Conservation (phyloP, 2,888 invertebrate species). For the Hypolimnas misippus region DNA sequence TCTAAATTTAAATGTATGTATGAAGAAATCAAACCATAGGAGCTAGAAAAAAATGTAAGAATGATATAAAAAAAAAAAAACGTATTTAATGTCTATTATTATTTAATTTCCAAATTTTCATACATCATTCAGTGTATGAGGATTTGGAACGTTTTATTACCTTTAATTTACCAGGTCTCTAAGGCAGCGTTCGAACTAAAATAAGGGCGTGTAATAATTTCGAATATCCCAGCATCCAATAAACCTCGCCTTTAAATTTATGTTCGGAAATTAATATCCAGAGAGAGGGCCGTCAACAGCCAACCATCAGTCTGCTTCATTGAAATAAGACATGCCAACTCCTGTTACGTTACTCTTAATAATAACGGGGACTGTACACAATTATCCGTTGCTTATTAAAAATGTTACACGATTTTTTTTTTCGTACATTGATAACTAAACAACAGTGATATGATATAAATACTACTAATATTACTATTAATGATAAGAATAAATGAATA, state of each 20-base stretch:
- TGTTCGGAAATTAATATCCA: conserved; percentile 57
- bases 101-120: no score
- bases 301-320: conserved; percentile 56
- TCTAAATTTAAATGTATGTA: no score
- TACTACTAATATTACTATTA: no score
- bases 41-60: no score
- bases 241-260: conserved; percentile 43
- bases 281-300: conserved; percentile 50
- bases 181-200: conserved; percentile 20
- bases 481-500: no score
- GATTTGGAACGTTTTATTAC: background rate
- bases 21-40: no score
- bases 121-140: no score
- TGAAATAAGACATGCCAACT: conserved; percentile 58
- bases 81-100: no score
- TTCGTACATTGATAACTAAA: no score
- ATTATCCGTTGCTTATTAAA: background rate
- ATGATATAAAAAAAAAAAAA: no score
- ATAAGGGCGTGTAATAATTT: conserved; percentile 38
- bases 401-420: no score
- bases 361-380: conserved; percentile 13
- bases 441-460: no score
- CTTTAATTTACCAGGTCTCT: conserved; percentile 5
- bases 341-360: conserved; percentile 44
- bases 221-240: conserved; percentile 39